Base-by-base conservation (phyloP, 2,888 invertebrate genomes). In the Drosophila niveifrons region DNA sequence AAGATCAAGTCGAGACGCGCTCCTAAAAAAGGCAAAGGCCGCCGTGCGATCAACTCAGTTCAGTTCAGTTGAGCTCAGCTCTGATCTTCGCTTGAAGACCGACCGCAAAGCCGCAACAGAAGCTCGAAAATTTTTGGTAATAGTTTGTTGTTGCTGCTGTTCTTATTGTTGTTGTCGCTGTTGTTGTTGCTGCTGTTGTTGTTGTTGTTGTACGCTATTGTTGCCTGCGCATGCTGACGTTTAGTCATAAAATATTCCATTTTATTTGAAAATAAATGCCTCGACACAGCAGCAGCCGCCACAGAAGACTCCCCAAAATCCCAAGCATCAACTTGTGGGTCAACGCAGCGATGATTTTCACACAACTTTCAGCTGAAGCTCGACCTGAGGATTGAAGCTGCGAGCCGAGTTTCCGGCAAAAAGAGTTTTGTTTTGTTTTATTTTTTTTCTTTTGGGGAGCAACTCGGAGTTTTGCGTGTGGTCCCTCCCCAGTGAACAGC, bases 201-300 rank as follows among this genome's bases (percentile, higher is more conserved):
- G 53, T 36, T 77, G 57, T 53, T 72, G 74, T 44, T 62, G 59
- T 53, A 36, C 61, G 53, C 64, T 74, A 62, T 77, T 69, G 76
- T 70, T 80, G 79, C 66, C 50, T 63, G 61, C 62, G 69, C 72
- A 46, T 52, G 76, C 74, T 83, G 82, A 82, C 83, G 88, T 88
- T 85, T 79, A 84, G 88, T 88, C 83, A 84, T 84, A 88, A 85
- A 84, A 82, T 84, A 88, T 85, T 85, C 82, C 86, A 85, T 80
- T 88, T 84, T 85, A 88, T 83, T 88, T 77, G 72, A 82, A 82
- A 79, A 79, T 78, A 78, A 78, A 78, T 79, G 75, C 75, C 52
- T 9, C 56, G 53, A 55, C 57, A 31, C 31, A 55, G 55, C 8
- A 11, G 47, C 23, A 23, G 23, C 23, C 3, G 23, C 23, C 23